Evolutionary conservation across 2,888 invertebrate genomes (phyloP), one percentile per base, ranked within the genome.

Genomic region (Ypsolopha sequella): DNA sequence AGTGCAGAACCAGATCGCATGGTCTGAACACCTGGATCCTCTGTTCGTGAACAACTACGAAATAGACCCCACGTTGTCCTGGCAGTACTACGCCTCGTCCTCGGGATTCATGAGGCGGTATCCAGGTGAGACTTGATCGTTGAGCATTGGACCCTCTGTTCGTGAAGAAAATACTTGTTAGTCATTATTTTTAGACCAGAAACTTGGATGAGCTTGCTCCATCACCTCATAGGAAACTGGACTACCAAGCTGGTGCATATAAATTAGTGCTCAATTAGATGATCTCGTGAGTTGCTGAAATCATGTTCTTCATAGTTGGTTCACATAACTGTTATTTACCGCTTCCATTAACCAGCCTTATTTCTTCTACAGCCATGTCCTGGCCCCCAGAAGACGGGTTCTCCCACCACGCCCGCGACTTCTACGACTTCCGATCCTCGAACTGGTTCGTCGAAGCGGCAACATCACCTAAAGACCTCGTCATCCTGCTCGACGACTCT

Each of bases 31-130:
- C 68, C 88, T 99, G 70, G 96, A 98, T 76, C 92, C 93, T 14
- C 88, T 94, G 56, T 98, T 98, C 80, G 91, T 91, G 61, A 93
- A 93, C 71, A 98, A 98, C 87, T 94, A 95, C 72, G 93, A 95
- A 70, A 91, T 91, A 58, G 96, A 98, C 80, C 95, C 96, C 0
- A 93, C 95, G 1, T 88, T 98, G 43, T 95, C 96, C n/a, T 99
- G 98, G 97, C 99, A 99, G 85, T 98, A 97, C 85, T 99, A 97
- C 81, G 98, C 99, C 50, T 97, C 97, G 51, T 93, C 97, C n/a
- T 89, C 92, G 1, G 99, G 99, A 49, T 98, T 98, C 79, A 91
- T 99, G 76, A 88, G 99, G 64, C 91, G 97, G 66, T 99, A 95
- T 87, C 99, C 99, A 73, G 98, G 98, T 93, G 81, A 59, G 39